Percentiles rank a stretch among this genome's conserved stretches.
phyloP scores from a whole-genome alignment of 1,140 invertebrate genomes.

The Oncopeltus fasciatus region DNA sequence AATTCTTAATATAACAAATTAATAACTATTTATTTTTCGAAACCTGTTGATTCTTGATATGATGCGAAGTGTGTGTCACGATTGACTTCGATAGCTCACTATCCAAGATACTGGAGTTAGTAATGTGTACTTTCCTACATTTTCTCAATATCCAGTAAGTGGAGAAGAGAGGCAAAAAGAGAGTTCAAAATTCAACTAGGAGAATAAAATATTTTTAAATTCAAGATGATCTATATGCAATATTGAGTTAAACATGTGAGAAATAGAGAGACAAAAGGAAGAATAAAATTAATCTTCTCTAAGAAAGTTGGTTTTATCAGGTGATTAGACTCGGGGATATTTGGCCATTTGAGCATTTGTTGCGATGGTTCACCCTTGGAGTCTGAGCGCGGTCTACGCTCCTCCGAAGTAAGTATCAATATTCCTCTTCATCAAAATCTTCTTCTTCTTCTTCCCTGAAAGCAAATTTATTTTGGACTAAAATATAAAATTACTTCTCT shows the following conservation, averaged over 20 bases:
- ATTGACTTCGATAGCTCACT: no score
- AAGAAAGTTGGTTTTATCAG: neutral
- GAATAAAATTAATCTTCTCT: neutral
- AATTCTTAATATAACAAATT: neutral
- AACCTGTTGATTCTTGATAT: neutral
- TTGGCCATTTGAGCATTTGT: constrained; percentile 8
- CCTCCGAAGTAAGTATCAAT: constrained; percentile 8
- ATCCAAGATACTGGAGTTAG: no score
- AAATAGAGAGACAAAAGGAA: neutral
- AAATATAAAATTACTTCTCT: no score
- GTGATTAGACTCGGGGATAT: constrained; percentile 3
- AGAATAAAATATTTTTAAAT: neutral
- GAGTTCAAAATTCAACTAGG: neutral
- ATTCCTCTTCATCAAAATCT: constrained; percentile 6
- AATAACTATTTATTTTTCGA: neutral
- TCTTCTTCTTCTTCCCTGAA: neutral
- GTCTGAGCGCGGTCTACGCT: neutral
- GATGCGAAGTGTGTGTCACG: neutral
- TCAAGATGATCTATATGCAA: neutral
- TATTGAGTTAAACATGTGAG: neutral
- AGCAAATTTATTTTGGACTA: no score
- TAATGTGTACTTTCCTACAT: no score
- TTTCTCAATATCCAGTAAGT: no score
- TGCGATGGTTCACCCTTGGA: neutral
- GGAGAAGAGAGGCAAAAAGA: no score